Evolutionary conservation across 2,797 vertebrate species (phyloP), one percentile per base, ranked within the genome.

Genomic region (Echeneis naucrates): DNA sequence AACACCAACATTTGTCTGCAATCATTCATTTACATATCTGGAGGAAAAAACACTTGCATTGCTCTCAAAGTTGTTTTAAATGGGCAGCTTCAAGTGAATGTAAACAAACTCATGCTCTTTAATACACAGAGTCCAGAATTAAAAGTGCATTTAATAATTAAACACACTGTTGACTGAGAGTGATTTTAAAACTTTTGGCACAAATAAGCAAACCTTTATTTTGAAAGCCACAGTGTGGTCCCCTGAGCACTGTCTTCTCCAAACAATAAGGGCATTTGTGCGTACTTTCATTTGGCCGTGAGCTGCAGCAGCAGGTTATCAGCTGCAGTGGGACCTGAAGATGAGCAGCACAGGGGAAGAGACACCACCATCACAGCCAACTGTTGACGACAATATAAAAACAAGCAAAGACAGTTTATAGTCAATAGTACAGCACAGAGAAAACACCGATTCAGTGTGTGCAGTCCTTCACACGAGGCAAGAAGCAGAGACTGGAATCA

Each of bases 341-440:
- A 77, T 72, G 81, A 88, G 67, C 26, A 58, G 62, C 14, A 21
- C 75, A 55, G 44, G 52, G 40, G 35, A 69, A 48, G 33, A 65
- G 68, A 58, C 64, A 60, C 85, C 82, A 59, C 84, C 82, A 78
- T 61, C 75, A 87, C 80, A 54, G 50, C 42, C 33, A 53, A 73
- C 61, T 88, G 80, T 79, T 83, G 82, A 80, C 32, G 21, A 82
- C 77, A 86, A 77, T 81, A 83, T 37, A 68, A 63, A 82, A 80
- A 68, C 50, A 78, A 81, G 78, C 72, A 78, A 65, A 83, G 67
- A 56, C 7, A 64, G 81, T 89, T 91, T 86, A 89, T 82, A 91
- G 83, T 90, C 86, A 89, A 90, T 80, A 90, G n/a, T 44, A 19
- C 37, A 33, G 51, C 13, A 14, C 55, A 70, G 58, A 73, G 61